Evolutionary conservation across 2,113 vertebrate species (phyloP).

Genomic region (Peromyscus polionotus): DNA sequence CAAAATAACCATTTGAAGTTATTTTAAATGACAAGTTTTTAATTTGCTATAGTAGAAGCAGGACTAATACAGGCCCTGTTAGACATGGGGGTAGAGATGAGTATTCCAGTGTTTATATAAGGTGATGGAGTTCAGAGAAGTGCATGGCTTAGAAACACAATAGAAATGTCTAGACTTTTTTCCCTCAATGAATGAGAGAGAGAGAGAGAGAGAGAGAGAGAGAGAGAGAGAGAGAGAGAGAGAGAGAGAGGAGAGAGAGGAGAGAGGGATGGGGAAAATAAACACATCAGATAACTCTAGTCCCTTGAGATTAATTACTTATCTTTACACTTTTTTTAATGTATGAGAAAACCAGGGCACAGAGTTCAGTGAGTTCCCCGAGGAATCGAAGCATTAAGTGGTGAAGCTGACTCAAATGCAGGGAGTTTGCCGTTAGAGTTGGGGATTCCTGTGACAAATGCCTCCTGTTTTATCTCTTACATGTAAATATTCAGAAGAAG

Average conservation of each 20-base stretch:
- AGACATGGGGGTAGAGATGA: neutral
- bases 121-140: neutral
- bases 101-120: neutral
- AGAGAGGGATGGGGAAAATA: neutral
- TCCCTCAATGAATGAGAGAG: neutral
- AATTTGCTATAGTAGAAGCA: neutral
- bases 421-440: neutral
- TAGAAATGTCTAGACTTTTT: neutral
- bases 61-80: neutral
- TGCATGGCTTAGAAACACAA: neutral
- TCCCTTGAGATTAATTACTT: constrained; percentile 17
- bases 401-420: neutral
- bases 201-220: too few species aligned
- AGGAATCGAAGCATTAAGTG: neutral
- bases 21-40: constrained; percentile 18
- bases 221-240: too few species aligned
- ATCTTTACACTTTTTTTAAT: neutral
- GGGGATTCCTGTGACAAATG: neutral
- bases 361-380: neutral
- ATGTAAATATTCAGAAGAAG: neutral
- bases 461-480: neutral
- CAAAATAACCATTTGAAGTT: neutral
- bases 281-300: neutral
- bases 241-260: too few species aligned
- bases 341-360: neutral